Evolutionary conservation across 2,888 invertebrate genomes (phyloP).

Genomic region (Orchestes rusci): DNA sequence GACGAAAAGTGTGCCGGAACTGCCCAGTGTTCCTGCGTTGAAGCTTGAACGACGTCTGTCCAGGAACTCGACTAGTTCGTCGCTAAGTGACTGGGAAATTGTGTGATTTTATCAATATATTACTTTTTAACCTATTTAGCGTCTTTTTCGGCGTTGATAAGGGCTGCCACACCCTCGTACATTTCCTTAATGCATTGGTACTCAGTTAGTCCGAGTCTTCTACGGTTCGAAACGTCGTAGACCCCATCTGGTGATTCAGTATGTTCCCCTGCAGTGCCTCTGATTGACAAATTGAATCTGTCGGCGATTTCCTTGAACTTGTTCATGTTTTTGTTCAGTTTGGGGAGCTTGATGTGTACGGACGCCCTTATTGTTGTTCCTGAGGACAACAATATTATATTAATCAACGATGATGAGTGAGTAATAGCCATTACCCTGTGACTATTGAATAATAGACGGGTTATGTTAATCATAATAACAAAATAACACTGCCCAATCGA

Average conservation of each 20-base stretch:
- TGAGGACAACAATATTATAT: too few species aligned
- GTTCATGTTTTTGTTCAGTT: conserved; percentile 45
- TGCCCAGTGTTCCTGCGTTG: too few species aligned
- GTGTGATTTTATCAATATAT: too few species aligned
- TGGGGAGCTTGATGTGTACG: conserved; percentile 62
- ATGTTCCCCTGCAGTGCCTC: conserved; percentile 56
- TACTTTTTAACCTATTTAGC: conserved; percentile 5
- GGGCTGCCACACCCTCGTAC: conserved; percentile 54
- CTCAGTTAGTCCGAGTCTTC: conserved; percentile 60
- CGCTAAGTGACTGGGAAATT: conserved; percentile 41
- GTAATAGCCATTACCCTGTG: too few species aligned
- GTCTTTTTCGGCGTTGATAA: conserved; percentile 50
- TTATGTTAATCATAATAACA: too few species aligned
- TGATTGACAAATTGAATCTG: conserved; percentile 52
- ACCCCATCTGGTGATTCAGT: conserved; percentile 53
- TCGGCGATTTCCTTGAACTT: conserved; percentile 48
- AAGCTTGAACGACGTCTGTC: too few species aligned
- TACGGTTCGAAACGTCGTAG: conserved; percentile 60
- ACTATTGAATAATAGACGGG: too few species aligned
- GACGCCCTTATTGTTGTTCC: conserved; percentile 65
- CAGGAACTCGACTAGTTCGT: too few species aligned
- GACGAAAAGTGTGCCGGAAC: too few species aligned
- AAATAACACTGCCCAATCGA: too few species aligned
- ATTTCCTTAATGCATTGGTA: conserved; percentile 56
- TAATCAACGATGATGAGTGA: too few species aligned